Percentiles rank a stretch among this genome's conserved stretches.
phyloP scores from a whole-genome alignment of 2,113 vertebrate species.

The human (Homo sapiens) region GRCh38 chr2:48588001-48588500 shows the following conservation, averaged over 20 bases:
- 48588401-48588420: no score
- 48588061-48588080: background rate
- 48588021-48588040: background rate
- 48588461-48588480: no score
- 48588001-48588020: background rate
- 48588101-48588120: background rate
- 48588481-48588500: no score
- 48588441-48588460: no score
- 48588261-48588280: background rate
- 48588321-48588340: background rate
- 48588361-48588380: background rate
- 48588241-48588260: background rate
- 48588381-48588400: background rate
- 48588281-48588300: background rate
- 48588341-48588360: background rate
- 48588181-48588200: background rate
- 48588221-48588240: background rate
- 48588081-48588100: background rate
- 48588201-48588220: accelerated
- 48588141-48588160: background rate
- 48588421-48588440: no score
- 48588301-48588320: background rate
- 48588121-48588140: background rate
- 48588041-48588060: background rate
- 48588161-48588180: background rate